phyloP scores from a whole-genome alignment of 2,113 vertebrate genomes.

The Mirza zaza region DNA sequence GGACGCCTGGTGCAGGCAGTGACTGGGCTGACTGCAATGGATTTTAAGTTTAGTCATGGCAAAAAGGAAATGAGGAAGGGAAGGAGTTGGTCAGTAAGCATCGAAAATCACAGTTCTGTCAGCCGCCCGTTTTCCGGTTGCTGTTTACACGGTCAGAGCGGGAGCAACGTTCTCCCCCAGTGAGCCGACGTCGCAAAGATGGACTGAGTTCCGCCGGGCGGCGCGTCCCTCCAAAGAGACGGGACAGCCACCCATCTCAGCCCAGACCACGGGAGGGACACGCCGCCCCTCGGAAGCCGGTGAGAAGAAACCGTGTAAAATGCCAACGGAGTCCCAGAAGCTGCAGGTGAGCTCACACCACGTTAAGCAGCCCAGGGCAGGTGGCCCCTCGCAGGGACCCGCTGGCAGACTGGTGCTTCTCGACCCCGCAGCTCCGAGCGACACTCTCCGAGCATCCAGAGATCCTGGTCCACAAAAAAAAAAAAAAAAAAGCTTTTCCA shows the following conservation, averaged over 20 bases:
- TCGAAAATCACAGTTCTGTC: no score
- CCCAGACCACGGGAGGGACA: neutral
- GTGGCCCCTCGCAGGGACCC: no score
- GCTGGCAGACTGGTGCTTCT: neutral
- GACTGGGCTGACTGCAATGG: no score
- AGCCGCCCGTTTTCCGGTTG: no score
- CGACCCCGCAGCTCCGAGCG: neutral
- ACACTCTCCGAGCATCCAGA: neutral
- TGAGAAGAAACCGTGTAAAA: neutral
- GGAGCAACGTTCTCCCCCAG: neutral
- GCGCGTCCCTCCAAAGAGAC: neutral
- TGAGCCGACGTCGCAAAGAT: neutral
- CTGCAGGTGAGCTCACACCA: neutral
- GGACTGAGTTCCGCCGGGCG: neutral
- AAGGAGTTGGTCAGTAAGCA: no score
- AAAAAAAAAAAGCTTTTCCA: neutral
- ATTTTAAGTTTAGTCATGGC: no score
- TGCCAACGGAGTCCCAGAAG: neutral
- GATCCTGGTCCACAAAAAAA: neutral
- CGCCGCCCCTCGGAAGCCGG: neutral
- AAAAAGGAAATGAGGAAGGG: no score
- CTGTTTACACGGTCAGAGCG: no score
- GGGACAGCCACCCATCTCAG: neutral
- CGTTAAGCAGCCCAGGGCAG: neutral
- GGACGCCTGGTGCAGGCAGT: no score